Evolutionary conservation across 1,140 invertebrate genomes (phyloP), one percentile per base, ranked within the genome.

Genomic region (Ips typographus): DNA sequence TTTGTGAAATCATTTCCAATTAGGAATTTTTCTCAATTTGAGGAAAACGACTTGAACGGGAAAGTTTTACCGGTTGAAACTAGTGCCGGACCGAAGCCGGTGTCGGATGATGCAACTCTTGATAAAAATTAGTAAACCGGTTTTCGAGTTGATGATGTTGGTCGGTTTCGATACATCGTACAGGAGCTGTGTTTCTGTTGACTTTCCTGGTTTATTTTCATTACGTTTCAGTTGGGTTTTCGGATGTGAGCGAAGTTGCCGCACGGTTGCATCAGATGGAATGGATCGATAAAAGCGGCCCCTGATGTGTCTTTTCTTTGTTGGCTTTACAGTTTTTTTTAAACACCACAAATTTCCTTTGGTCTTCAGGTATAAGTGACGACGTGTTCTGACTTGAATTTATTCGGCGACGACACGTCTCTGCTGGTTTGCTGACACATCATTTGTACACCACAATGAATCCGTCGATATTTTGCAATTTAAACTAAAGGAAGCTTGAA

Each of bases 81-180:
- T 22, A 22, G 22, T 22, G 22, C 22, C 22, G 22, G 22, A 22
- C 22, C 22, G 22, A 22, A 22, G 22, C 22, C 22, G 22, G 22
- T 22, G 22, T 22, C 22, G 6, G 52, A 69, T 69, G 67, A 69
- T 69, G 67, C 67, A 69, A 69, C 44, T 63, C 52, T 41, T 37
- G 60, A 69, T 63, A 69, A 69, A 69, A 69, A 63, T 69, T 52
- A n/a, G 52, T 69, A 69, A 69, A 69, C 67, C 60, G 67, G 67
- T 64, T 69, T 55, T 22, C 44, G 38, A 56, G 56, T 44, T 59
- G 43, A 37, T 56, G 52, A 22, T 40, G 38, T 59, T 59, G 39
- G 41, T 63, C 40, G 37, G 53, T 51, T 68, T 68, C 57, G 44
- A 68, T 47, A 52, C 6, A 59, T 68, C 6, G 38, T 58, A 66